phyloP scores from a whole-genome alignment of 1,140 invertebrate genomes.

The Rhagoletis zephyria region DNA sequence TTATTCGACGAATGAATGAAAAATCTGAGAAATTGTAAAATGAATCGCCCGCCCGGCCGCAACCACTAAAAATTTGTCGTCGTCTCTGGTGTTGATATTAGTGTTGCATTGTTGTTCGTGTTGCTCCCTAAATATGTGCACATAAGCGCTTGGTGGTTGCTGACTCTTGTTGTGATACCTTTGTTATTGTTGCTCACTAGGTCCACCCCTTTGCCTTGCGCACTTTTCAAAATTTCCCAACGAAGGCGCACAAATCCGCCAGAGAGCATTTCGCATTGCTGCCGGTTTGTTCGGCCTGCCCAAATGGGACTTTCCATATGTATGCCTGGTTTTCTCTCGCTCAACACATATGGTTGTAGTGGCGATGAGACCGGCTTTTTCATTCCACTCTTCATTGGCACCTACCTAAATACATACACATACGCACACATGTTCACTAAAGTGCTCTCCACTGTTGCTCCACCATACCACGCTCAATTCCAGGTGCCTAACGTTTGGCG shows the following conservation, averaged over 20 bases:
- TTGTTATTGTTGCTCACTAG: conserved; percentile 31
- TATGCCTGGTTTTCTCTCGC: background rate
- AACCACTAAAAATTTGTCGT: background rate
- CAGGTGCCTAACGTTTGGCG: conserved; percentile 9
- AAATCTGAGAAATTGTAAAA: conserved; percentile 58
- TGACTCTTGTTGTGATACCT: conserved; percentile 2
- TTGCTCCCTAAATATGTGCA: background rate
- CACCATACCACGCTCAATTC: background rate
- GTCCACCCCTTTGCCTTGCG: conserved; percentile 49
- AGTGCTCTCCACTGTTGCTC: conserved; percentile 26
- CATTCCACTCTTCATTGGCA: background rate
- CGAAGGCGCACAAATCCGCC: too few relatives aligned
- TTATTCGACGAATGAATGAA: conserved; percentile 67
- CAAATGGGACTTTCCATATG: conserved; percentile 31
- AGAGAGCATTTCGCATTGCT: background rate
- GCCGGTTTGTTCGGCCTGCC: conserved; percentile 8
- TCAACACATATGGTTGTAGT: background rate
- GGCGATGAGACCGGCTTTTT: conserved; percentile 41
- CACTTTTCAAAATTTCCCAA: conserved; percentile 19
- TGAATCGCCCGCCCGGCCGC: conserved; percentile 24
- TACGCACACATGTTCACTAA: background rate
- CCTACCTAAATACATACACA: background rate
- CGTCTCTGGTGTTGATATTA: background rate
- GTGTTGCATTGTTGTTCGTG: conserved; percentile 52
- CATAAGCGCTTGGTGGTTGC: conserved; percentile 28